phyloP scores from a whole-genome alignment of 2,113 vertebrate genomes.

The Thamnophis sirtalis region DNA sequence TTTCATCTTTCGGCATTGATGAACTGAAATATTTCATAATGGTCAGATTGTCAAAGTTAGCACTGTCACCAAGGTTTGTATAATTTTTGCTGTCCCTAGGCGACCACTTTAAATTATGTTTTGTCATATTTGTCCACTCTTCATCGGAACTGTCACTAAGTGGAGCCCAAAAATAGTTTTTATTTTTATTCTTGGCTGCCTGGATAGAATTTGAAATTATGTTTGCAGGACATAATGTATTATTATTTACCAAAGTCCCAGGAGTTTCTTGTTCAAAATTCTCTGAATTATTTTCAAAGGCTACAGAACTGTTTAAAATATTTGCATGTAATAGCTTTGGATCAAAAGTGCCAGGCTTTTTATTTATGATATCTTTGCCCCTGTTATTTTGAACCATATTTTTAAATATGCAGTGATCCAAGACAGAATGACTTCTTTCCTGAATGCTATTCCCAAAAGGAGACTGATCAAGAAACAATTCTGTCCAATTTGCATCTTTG shows the following conservation, averaged over 20 bases:
- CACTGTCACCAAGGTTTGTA: neutral
- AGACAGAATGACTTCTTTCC: neutral
- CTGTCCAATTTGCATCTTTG: constrained; percentile 60
- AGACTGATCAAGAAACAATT: constrained; percentile 46
- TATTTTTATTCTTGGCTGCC: neutral
- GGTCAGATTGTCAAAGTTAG: neutral
- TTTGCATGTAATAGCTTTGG: neutral
- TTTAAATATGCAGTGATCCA: neutral
- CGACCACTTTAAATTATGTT: neutral
- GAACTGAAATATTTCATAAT: neutral
- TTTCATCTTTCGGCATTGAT: neutral
- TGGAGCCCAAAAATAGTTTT: constrained; percentile 33
- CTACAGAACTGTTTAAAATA: neutral
- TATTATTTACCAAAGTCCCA: neutral
- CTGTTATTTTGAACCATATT: neutral
- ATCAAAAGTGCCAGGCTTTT: neutral
- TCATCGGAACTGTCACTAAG: constrained; percentile 35
- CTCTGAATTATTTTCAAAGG: neutral
- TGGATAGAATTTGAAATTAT: neutral
- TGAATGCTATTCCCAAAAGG: neutral
- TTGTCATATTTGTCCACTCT: neutral
- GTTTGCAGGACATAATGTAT: neutral
- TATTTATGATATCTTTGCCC: neutral
- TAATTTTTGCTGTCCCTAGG: neutral
- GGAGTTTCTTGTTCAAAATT: neutral